These are phyloP conservation scores for Pogonognathellus flavescens DNA, from an alignment of 1,140 invertebrate genomes.

Conservation along the genomic window DNA sequence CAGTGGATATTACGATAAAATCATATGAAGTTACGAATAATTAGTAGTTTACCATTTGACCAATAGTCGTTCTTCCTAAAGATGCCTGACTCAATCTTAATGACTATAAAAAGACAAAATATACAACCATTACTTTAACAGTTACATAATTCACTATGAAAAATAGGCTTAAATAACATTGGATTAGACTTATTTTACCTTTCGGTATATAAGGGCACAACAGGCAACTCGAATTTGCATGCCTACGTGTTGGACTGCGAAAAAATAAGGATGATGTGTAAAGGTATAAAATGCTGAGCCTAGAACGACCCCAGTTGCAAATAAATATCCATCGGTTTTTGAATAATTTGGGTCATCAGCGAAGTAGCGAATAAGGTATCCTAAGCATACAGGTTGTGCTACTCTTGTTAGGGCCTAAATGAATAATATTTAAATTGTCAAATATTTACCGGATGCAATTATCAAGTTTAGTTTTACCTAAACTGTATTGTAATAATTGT, in stretches of 20 bases:
- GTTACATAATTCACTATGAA: conserved; percentile 36
- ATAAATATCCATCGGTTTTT: conserved; percentile 66
- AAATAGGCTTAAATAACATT: not conserved
- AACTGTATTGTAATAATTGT: too few relatives aligned
- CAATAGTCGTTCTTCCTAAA: conserved; percentile 73
- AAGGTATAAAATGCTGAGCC: conserved; percentile 71
- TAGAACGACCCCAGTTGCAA: conserved; percentile 69
- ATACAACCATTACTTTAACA: conserved; percentile 54
- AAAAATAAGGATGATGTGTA: conserved; percentile 75
- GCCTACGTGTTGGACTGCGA: conserved; percentile 71
- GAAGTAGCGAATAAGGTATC: conserved; percentile 69
- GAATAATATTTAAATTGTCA: too few relatives aligned
- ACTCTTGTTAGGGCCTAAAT: not conserved
- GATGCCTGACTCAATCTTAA: conserved; percentile 68
- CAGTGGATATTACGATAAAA: too few relatives aligned
- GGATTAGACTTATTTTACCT: conserved; percentile 69
- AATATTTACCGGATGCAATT: too few relatives aligned
- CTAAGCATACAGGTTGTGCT: conserved; percentile 18
- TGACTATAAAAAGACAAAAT: conserved; percentile 54
- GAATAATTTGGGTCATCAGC: conserved; percentile 28
- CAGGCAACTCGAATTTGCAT: conserved; percentile 74
- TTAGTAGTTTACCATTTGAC: conserved; percentile 76
- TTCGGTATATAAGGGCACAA: conserved; percentile 74
- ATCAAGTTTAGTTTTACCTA: too few relatives aligned
- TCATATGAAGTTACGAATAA: too few relatives aligned